Evolutionary conservation across 2,797 vertebrate genomes (phyloP), one percentile per base, ranked within the genome.

Genomic region (Acanthurus tractus): DNA sequence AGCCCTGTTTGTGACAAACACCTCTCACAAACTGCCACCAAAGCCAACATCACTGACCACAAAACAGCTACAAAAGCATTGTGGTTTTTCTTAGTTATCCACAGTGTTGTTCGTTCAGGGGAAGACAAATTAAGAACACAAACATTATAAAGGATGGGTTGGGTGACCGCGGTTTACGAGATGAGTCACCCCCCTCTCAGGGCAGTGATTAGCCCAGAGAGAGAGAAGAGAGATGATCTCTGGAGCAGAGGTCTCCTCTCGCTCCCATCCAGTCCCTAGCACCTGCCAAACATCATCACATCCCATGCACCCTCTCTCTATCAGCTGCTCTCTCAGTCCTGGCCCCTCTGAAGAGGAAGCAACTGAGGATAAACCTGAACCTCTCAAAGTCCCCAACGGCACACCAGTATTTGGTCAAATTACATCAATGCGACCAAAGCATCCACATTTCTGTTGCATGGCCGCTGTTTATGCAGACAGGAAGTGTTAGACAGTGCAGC

Each of bases 271-370:
- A 74, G 76, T 78, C 53, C 81, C 75, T 72, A 81, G 79, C 89
- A 91, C 88, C 89, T 91, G 89, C 83, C 89, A 91, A 90, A 86
- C 84, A 81, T 64, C 74, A 90, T 92, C 88, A 83, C 81, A 53
- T 89, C 88, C 76, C 63, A 82, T 0, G 3, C 78, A 57, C 66
- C 66, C 87, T 69, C 80, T 66, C 80, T 78, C 69, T 22, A 71
- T 90, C 83, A 87, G 74, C 83, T 83, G 85, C 72, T 83, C 71
- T 71, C 81, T 82, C 66, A 1, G 23, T 74, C 48, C 72, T 72
- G 53, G 66, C 75, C 72, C 78, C 59, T 81, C 69, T 76, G 68
- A 65, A 38, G 40, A 49, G 49, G 15, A 68, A 73, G 59, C 74
- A 81, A 66, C 79, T 70, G 76, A 89, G 73, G 76, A 87, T 44